Base-by-base conservation (phyloP, 2,113 vertebrate genomes). In the Aspiorhynchus laticeps region DNA sequence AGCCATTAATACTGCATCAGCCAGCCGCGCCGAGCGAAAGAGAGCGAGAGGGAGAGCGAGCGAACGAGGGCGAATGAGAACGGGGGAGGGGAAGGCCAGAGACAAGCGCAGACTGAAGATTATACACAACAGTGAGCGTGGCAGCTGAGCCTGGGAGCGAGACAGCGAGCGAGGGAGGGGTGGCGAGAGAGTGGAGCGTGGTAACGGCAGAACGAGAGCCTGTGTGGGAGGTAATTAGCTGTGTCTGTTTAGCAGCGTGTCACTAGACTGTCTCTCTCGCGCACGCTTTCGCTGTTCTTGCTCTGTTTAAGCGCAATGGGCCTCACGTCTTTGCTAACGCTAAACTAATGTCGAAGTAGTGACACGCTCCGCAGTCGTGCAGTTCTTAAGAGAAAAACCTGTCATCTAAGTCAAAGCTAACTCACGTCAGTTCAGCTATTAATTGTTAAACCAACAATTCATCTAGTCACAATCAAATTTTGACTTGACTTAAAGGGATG, bases 1-100 rank as follows among this genome's bases (percentile, higher is more conserved):
- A 91, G 88, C 90, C 90, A 92, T 91, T 92, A 92, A 92, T 92
- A 89, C 91, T 91, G 90, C 91, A 91, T 91, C 89, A 89, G 91
- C 63, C 87, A 85, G 87, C 85, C 88, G 88, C 81, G 21, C 86
- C 65, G 83, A 87, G 87, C 43, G 56, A 73, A 78, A 74, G 88
- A 8, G 56, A 75, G 87, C 61, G 51, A 78, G 75, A 67, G 63
- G 28, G 83, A 73, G 88, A 65, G 56, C 26, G 78, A 86, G 87
- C 31, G 84, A 80, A 36, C 31, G 75, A 87, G 48, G 36, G 53
- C 63, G 87, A 81, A 51, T 33, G 75, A 41, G 33, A 38, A 65
- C n/a, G 73, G 53, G 46, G 41, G 78, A 74, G 69, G 89, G 85
- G 80, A n/a, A 83, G 81, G 71, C 59, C 33, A 28, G 80, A 73